Conservation (phyloP, 64 coral and sea anemone species). For the Orbicella faveolata region DNA sequence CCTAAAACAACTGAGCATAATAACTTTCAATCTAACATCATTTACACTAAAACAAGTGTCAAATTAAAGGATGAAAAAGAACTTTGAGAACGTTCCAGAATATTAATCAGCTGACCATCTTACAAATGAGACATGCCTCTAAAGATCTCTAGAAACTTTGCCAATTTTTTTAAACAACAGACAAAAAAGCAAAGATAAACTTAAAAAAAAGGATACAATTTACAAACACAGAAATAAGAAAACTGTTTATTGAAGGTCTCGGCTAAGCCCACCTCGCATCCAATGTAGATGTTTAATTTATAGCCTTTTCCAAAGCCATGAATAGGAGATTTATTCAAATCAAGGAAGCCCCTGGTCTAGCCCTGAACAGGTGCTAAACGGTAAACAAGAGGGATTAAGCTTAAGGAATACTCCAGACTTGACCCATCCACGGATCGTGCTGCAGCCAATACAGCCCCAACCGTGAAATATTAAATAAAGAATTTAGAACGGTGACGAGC, state of each 20-base stretch:
- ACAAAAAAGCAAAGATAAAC: not conserved
- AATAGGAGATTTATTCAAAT: constrained; percentile 51
- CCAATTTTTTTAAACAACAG: not conserved
- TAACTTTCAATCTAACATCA: not conserved
- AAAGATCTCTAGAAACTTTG: not conserved
- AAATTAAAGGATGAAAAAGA: not conserved
- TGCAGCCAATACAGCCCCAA: not conserved
- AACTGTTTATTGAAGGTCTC: not conserved
- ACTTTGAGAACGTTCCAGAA: not conserved
- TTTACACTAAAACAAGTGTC: not conserved
- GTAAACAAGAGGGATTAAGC: not conserved
- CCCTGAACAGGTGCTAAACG: constrained; percentile 17
- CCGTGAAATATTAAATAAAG: not conserved
- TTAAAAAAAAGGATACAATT: not conserved
- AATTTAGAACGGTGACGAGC: not conserved
- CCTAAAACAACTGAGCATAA: constrained; percentile 4
- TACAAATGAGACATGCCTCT: not conserved
- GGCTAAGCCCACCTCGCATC: not conserved
- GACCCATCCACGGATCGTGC: not conserved
- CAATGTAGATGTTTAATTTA: constrained; percentile 34
- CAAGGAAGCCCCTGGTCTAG: not conserved
- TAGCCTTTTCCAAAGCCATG: not conserved
- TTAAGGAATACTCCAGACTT: not conserved
- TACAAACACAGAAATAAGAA: not conserved
- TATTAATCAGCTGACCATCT: not conserved